These are phyloP conservation scores for Pheosia tremula DNA, from an alignment of 2,888 invertebrate genomes.

Conservation along the genomic window DNA sequence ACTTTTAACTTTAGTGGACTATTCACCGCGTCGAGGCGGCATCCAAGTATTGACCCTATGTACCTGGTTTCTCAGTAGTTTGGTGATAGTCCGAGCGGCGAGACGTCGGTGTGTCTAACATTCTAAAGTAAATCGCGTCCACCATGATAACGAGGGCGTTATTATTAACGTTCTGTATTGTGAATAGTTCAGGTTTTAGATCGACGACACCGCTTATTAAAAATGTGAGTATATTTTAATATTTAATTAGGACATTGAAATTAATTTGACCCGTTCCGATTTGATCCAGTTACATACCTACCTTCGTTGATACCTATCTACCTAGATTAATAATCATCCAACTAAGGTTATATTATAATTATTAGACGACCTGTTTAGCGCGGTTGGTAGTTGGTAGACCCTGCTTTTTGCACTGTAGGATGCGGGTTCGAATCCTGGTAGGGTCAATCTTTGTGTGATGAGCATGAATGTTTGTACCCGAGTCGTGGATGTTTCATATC, in stretches of 20 bases:
- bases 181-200: constrained; percentile 43
- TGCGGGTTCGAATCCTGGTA: too few relatives aligned
- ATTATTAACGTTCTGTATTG: constrained; percentile 28
- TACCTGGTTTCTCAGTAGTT: not conserved
- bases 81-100: not conserved
- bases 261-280: not conserved
- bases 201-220: constrained; percentile 65
- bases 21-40: not conserved
- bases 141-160: constrained; percentile 25
- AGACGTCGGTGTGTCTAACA: constrained; percentile 17
- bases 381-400: too few relatives aligned
- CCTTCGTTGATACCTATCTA: too few relatives aligned
- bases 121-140: constrained; percentile 1
- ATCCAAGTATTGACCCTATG: not conserved
- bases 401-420: too few relatives aligned
- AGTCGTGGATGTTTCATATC: too few relatives aligned
- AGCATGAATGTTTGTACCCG: too few relatives aligned
- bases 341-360: too few relatives aligned
- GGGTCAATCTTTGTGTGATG: too few relatives aligned
- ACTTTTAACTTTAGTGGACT: too few relatives aligned
- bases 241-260: not conserved
- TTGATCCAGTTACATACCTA: not conserved
- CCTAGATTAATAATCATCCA: too few relatives aligned
- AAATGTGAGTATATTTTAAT: constrained; percentile 61
- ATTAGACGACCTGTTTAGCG: too few relatives aligned